Evolutionary conservation across 2,888 invertebrate genomes (phyloP).

Genomic region (Caenorhabditis sp.): DNA sequence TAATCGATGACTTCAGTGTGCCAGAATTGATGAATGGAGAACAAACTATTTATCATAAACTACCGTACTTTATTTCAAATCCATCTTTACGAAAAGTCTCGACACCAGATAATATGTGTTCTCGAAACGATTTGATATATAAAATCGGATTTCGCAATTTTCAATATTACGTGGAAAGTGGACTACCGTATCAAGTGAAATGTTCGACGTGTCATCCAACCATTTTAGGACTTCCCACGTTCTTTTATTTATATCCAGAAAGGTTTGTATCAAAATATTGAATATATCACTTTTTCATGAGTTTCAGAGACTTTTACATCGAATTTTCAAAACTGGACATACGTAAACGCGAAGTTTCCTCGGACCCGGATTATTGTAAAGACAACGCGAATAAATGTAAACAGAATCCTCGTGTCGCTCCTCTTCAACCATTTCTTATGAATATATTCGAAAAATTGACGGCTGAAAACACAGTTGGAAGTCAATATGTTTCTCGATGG

Average conservation of each 20-base stretch:
- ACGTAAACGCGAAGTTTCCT: neutral
- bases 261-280: constrained; percentile 20
- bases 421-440: constrained; percentile 8
- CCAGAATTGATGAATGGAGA: neutral
- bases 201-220: constrained; percentile 35
- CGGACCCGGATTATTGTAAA: constrained; percentile 3
- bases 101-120: constrained; percentile 22
- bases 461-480: neutral
- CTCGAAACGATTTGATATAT: constrained; percentile 8
- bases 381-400: constrained; percentile 15
- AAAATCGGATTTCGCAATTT: constrained; percentile 23
- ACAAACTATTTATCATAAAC: constrained; percentile 19
- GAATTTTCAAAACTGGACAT: too few species aligned
- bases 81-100: constrained; percentile 16
- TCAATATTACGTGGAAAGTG: constrained; percentile 15
- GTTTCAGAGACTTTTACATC: too few species aligned
- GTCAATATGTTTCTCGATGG: constrained; percentile 19
- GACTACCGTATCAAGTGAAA: constrained; percentile 14
- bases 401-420: constrained; percentile 13
- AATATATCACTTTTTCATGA: neutral
- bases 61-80: constrained; percentile 34
- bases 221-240: constrained; percentile 21
- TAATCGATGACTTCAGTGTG: neutral
- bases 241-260: constrained; percentile 26
- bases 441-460: constrained; percentile 8